Conservation (phyloP, 2,113 vertebrate genomes). For the Rhynchopsitta pachyrhyncha region DNA sequence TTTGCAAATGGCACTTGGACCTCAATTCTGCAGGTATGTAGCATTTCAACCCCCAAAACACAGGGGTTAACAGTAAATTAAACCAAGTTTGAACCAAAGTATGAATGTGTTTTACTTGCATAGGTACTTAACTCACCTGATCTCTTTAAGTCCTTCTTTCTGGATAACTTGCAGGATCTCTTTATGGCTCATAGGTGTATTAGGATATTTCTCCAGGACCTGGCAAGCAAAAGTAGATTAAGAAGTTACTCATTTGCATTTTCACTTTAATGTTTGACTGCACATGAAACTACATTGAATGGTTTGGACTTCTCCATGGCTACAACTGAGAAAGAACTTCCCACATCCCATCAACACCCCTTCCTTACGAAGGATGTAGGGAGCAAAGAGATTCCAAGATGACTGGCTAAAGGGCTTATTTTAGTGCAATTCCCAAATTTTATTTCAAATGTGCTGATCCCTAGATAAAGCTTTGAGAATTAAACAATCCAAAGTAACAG, state of each 20-base stretch:
- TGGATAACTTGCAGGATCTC: slow-evolving; percentile 98
- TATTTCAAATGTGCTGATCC: neutral
- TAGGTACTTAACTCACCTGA: slow-evolving; percentile 82
- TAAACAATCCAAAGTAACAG: no score
- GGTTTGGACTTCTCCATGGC: neutral
- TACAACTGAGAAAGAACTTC: rapidly evolving
- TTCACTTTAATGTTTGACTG: neutral
- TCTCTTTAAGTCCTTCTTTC: slow-evolving; percentile 95
- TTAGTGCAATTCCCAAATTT: neutral
- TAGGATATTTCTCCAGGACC: slow-evolving; percentile 98
- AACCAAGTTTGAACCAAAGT: neutral
- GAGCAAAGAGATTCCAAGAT: neutral
- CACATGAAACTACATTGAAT: neutral
- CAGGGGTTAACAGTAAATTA: neutral
- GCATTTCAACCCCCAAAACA: neutral
- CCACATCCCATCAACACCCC: rapidly evolving
- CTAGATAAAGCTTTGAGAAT: neutral
- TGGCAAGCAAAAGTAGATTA: slow-evolving; percentile 56
- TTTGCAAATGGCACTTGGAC: neutral
- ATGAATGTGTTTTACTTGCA: neutral
- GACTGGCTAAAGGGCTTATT: rapidly evolving
- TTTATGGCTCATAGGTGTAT: slow-evolving; percentile 99
- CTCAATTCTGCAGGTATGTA: neutral
- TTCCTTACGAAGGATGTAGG: neutral
- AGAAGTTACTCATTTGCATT: neutral